These are phyloP conservation scores for Drosophila oshimai DNA, from an alignment of 1,140 invertebrate species.

Conservation along the genomic window DNA sequence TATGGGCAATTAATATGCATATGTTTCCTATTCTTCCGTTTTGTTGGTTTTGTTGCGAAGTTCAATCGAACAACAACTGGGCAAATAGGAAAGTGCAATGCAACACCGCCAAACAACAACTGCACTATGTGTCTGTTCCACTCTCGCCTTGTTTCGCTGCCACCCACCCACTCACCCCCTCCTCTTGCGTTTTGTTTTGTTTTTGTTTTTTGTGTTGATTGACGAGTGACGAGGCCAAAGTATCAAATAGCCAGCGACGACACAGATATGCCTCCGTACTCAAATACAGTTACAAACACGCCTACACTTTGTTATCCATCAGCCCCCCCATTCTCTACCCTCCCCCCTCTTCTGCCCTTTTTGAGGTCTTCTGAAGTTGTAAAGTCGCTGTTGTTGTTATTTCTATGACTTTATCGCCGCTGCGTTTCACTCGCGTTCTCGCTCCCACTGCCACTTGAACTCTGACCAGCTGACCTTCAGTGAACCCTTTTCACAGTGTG, in stretches of 20 bases:
- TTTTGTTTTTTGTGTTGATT: slow-evolving; percentile 26
- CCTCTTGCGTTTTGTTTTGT: neutral
- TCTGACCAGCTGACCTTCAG: slow-evolving; percentile 81
- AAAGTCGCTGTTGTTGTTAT: slow-evolving; percentile 12
- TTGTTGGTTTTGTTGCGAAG: slow-evolving; percentile 30
- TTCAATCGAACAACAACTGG: slow-evolving; percentile 71
- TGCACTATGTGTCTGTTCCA: slow-evolving; percentile 30
- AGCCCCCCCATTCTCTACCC: neutral
- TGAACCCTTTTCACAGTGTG: slow-evolving; percentile 61
- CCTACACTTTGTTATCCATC: slow-evolving; percentile 44
- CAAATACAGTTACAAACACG: slow-evolving; percentile 32
- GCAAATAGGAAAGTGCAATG: slow-evolving; percentile 69
- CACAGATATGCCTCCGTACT: slow-evolving; percentile 59
- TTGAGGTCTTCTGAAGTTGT: slow-evolving; percentile 33
- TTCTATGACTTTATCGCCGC: slow-evolving; percentile 37
- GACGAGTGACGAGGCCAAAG: slow-evolving; percentile 70
- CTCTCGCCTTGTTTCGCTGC: neutral
- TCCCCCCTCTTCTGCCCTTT: neutral
- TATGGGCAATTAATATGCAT: slow-evolving; percentile 75
- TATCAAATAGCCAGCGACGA: slow-evolving; percentile 72
- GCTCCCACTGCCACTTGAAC: slow-evolving; percentile 64
- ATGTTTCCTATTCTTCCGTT: slow-evolving; percentile 51
- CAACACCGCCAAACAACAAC: slow-evolving; percentile 48
- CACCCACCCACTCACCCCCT: neutral
- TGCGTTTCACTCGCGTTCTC: neutral